Conservation (phyloP, 2,888 invertebrate genomes). For the Oxycera nigricornis region DNA sequence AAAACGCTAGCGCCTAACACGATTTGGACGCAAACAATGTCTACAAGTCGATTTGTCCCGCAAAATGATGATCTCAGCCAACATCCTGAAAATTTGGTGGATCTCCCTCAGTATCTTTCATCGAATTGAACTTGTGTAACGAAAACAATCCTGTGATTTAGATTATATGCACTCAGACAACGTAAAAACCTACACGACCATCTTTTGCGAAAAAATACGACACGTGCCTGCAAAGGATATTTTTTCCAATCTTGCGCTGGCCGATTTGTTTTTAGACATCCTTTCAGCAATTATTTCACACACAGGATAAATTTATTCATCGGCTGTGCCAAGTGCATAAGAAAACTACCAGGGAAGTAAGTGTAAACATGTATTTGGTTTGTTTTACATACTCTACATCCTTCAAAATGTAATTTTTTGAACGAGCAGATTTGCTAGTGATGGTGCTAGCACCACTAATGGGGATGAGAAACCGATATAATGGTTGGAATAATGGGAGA, state of each 20-base stretch:
- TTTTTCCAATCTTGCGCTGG: too few species aligned
- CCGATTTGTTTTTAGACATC: conserved; percentile 42
- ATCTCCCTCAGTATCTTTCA: background rate
- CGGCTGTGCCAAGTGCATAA: conserved; percentile 28
- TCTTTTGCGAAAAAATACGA: conserved; percentile 26
- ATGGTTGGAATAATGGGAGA: conserved; percentile 17
- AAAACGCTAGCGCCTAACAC: background rate
- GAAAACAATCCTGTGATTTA: conserved; percentile 4
- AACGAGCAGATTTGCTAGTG: background rate
- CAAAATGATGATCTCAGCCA: background rate
- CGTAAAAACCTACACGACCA: background rate
- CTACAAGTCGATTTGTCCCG: background rate
- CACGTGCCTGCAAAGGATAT: conserved; percentile 39
- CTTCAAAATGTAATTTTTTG: background rate
- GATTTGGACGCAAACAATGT: background rate
- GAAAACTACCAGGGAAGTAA: background rate
- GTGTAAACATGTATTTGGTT: background rate
- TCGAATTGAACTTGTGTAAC: background rate
- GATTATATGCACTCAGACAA: conserved; percentile 8
- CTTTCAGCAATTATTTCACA: conserved; percentile 44
- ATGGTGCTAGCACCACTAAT: background rate
- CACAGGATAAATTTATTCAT: conserved; percentile 27
- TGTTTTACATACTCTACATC: too few species aligned
- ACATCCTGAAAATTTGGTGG: background rate
- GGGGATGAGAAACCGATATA: conserved; percentile 11